Percentiles rank a stretch among this genome's conserved stretches.
Conservation (phyloP, 2,797 vertebrate genomes). For the Aselliscus stoliczkanus region DNA sequence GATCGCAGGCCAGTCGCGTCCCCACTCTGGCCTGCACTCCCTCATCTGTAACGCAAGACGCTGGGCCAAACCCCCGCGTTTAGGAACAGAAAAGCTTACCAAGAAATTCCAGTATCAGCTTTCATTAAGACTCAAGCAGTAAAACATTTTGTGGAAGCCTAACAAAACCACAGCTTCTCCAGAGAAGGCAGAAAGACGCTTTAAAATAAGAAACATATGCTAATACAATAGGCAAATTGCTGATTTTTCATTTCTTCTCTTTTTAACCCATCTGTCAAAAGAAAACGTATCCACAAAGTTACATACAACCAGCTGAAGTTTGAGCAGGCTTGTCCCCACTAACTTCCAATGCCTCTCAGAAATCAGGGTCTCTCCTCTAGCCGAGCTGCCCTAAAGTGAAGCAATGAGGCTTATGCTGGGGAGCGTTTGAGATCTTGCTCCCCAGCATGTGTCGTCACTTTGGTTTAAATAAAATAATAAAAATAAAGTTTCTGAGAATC, state of each 20-base stretch:
- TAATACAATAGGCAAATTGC: neutral
- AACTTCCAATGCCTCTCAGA: neutral
- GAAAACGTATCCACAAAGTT: neutral
- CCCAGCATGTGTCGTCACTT: too few species aligned
- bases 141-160: conserved; percentile 12
- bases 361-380: neutral
- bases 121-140: conserved; percentile 33
- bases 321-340: neutral
- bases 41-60: neutral
- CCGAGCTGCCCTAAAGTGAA: neutral
- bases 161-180: conserved; percentile 41
- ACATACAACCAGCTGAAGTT: neutral
- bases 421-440: too few species aligned
- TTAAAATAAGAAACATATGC: conserved; percentile 52
- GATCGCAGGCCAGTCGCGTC: neutral
- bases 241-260: neutral
- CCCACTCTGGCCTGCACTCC: neutral
- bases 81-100: conserved; percentile 3
- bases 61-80: neutral
- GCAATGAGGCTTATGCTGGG: neutral
- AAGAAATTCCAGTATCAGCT: conserved; percentile 58
- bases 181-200: neutral
- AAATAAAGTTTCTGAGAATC: neutral
- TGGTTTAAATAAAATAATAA: too few species aligned
- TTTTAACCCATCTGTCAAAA: neutral